A percentile compares a stretch with the other conserved stretches of the same genome.
Conservation (phyloP, 1,140 invertebrate genomes). For the Lepidostoma basale region DNA sequence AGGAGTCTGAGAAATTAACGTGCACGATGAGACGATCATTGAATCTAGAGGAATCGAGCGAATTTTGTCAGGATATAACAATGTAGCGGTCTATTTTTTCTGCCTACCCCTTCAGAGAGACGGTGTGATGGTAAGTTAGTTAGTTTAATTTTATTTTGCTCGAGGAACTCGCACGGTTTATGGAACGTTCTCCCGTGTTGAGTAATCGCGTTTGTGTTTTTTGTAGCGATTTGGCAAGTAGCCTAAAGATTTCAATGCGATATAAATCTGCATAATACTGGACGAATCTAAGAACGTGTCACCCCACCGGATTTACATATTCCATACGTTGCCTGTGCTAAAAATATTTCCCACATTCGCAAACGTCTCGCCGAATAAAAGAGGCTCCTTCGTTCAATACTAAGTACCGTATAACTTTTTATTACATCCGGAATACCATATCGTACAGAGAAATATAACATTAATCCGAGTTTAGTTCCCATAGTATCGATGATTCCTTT, state of each 20-base stretch:
- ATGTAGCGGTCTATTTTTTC: too few species aligned
- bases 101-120: too few species aligned
- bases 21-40: too few species aligned
- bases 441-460: too few species aligned
- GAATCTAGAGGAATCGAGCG: too few species aligned
- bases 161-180: not conserved
- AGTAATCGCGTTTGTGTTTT: conserved; percentile 2
- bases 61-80: too few species aligned
- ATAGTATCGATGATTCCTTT: too few species aligned
- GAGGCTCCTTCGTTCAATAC: too few species aligned
- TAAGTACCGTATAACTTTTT: too few species aligned
- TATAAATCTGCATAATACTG: not conserved
- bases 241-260: not conserved
- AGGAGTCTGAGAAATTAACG: too few species aligned
- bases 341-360: not conserved
- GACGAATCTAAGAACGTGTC: not conserved
- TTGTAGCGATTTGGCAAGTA: conserved; percentile 3
- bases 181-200: not conserved
- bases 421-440: too few species aligned
- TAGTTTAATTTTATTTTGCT: conserved; percentile 3
- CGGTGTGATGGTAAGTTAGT: not conserved
- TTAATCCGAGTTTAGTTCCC: too few species aligned
- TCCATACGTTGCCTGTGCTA: not conserved
- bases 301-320: not conserved
- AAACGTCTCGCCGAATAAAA: not conserved